Evolutionary conservation across 2,888 invertebrate genomes (phyloP), one percentile per base, ranked within the genome.

Genomic region (Tetramorium bicarinatum): DNA sequence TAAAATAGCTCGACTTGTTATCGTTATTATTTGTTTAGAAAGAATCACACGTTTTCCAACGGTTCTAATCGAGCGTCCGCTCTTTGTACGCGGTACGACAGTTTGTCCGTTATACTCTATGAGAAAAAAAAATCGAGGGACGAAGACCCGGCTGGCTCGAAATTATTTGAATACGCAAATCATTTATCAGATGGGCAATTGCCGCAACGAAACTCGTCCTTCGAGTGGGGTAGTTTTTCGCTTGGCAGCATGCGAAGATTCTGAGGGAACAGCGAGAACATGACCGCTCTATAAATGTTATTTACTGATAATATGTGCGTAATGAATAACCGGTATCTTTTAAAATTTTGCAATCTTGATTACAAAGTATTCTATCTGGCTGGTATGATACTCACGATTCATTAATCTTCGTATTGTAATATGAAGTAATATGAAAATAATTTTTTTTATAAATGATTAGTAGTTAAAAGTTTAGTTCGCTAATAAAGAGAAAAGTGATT

Each of bases 131-230:
- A 56, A 87, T 74, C 44, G 77, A 47, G 74, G 71, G 80, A 88
- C 79, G 44, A 80, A 84, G 61, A 79, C 59, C 82, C 86, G 81
- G 83, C 84, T 85, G 89, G 93, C 93, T 94, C 93, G 92, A 93
- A 93, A 93, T 93, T 93, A 94, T 93, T 94, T 92, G 93, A 93
- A 93, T 93, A 92, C 86, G 87, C 82, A 88, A 72, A 88, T 92
- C 93, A 92, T 94, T 93, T 91, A 92, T 94, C 94, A 94, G 87
- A 77, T 85, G 87, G 82, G 87, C 91, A 92, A 92, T 94, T 92
- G 86, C 88, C 85, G 81, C 82, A 79, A 89, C 88, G 83, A 59
- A 91, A 93, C 91, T 90, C 80, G 92, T 92, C 90, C 91, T 91
- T 92, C 92, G 91, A 91, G 91, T 91, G 90, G 90, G 90, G 91